These are phyloP conservation scores for Acanthacorydalis orientalis DNA, from an alignment of 2,888 invertebrate genomes.

Conservation along the genomic window DNA sequence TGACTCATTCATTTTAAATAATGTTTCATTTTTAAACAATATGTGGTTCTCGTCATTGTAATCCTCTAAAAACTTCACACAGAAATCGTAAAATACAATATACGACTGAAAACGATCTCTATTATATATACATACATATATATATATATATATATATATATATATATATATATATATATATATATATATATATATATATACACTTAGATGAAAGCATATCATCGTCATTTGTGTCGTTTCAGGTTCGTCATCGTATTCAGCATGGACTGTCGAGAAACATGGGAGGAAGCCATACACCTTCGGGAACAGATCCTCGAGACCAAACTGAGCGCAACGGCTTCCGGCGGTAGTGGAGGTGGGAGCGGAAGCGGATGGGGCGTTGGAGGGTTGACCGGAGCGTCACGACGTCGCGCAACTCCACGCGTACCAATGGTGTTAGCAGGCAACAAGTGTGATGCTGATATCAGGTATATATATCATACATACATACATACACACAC, in stretches of 20 bases:
- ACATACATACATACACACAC: background rate
- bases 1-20: too few species aligned
- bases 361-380: constrained; percentile 29
- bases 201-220: too few species aligned
- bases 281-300: constrained; percentile 66
- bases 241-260: constrained; percentile 76
- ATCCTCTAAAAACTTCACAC: too few species aligned
- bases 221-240: constrained; percentile 10
- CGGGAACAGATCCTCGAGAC: constrained; percentile 70
- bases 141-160: too few species aligned
- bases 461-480: constrained; percentile 43
- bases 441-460: constrained; percentile 75
- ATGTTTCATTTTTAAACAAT: too few species aligned
- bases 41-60: too few species aligned
- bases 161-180: too few species aligned
- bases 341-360: constrained; percentile 38
- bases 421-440: constrained; percentile 75
- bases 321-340: constrained; percentile 51
- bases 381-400: constrained; percentile 2
- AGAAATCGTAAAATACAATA: too few species aligned
- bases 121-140: too few species aligned
- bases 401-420: constrained; percentile 40
- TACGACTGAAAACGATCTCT: too few species aligned
- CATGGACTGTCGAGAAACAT: constrained; percentile 70
- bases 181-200: too few species aligned